phyloP scores from a whole-genome alignment of 1,140 invertebrate genomes.

The Heterodera carotae region DNA sequence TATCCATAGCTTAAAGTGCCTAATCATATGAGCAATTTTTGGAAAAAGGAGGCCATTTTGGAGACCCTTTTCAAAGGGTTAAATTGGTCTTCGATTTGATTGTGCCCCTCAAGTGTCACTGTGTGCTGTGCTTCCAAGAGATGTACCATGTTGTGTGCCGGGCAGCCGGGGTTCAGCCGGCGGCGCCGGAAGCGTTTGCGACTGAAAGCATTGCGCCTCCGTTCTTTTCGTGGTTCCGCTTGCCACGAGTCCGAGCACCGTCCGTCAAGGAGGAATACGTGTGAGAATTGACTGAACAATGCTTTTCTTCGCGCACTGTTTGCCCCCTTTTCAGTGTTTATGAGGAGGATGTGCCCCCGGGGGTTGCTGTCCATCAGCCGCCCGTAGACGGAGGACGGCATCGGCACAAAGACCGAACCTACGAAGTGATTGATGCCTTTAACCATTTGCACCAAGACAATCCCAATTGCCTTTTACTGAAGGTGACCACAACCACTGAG shows the following conservation, averaged over 20 bases:
- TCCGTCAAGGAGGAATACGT: constrained; percentile 65
- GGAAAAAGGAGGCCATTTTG: neutral
- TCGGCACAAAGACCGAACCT: constrained; percentile 62
- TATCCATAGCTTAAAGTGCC: no score
- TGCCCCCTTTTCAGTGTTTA: constrained; percentile 65
- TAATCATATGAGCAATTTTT: constrained; percentile 19
- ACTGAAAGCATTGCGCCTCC: constrained; percentile 57
- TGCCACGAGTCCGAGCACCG: constrained; percentile 63
- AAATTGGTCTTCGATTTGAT: constrained; percentile 6
- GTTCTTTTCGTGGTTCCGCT: constrained; percentile 64
- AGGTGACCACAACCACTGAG: constrained; percentile 61
- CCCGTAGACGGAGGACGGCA: constrained; percentile 42
- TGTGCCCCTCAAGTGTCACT: constrained; percentile 56
- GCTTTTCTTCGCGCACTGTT: constrained; percentile 8
- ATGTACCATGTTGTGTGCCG: constrained; percentile 59
- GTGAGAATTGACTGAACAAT: constrained; percentile 48
- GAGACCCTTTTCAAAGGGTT: no score
- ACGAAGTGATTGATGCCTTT: constrained; percentile 49
- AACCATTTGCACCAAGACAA: neutral
- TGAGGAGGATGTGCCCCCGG: constrained; percentile 61
- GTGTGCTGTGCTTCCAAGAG: constrained; percentile 65
- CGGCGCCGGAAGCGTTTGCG: constrained; percentile 37
- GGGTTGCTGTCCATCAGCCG: constrained; percentile 5
- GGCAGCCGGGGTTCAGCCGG: constrained; percentile 18
- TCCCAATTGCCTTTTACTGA: neutral